Evolutionary conservation across 2,888 invertebrate species (phyloP).

Genomic region (Heliconius sara): DNA sequence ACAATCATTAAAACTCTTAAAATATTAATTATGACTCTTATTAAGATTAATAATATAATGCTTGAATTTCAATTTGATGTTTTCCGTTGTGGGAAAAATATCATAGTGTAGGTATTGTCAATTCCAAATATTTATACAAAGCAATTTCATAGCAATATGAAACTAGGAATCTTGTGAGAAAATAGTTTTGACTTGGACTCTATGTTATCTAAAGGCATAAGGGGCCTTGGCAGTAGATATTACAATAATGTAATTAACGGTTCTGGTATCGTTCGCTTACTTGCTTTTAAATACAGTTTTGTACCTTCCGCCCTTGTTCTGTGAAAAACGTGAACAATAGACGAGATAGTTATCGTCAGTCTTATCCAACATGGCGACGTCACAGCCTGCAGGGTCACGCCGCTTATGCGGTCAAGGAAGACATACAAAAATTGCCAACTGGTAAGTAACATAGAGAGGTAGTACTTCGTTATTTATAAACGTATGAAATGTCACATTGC

Average conservation of each 20-base stretch:
- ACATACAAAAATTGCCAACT: slow-evolving; percentile 33
- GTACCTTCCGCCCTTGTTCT: slow-evolving; percentile 65
- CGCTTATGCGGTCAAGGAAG: slow-evolving; percentile 63
- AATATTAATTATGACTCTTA: neutral
- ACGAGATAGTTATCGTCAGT: slow-evolving; percentile 58
- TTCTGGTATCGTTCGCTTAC: slow-evolving; percentile 57
- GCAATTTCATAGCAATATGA: slow-evolving; percentile 18
- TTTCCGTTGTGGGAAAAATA: slow-evolving; percentile 21
- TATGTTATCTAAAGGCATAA: slow-evolving; percentile 56
- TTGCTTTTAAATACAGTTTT: slow-evolving; percentile 62
- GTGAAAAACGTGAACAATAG: slow-evolving; percentile 65
- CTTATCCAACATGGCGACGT: slow-evolving; percentile 53
- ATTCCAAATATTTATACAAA: slow-evolving; percentile 32
- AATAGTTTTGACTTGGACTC: slow-evolving; percentile 48
- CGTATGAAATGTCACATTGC: slow-evolving; percentile 42
- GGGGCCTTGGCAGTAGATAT: slow-evolving; percentile 58
- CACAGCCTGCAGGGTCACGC: slow-evolving; percentile 58
- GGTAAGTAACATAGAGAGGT: slow-evolving; percentile 23
- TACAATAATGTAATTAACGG: slow-evolving; percentile 61
- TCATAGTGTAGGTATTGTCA: slow-evolving; percentile 1
- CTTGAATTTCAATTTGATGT: neutral
- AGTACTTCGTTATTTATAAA: slow-evolving; percentile 29
- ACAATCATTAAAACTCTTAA: neutral
- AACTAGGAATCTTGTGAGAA: slow-evolving; percentile 41
- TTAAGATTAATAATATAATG: neutral